Evolutionary conservation across 2,113 vertebrate genomes (phyloP).

Genomic region (Corynorhinus townsendii): DNA sequence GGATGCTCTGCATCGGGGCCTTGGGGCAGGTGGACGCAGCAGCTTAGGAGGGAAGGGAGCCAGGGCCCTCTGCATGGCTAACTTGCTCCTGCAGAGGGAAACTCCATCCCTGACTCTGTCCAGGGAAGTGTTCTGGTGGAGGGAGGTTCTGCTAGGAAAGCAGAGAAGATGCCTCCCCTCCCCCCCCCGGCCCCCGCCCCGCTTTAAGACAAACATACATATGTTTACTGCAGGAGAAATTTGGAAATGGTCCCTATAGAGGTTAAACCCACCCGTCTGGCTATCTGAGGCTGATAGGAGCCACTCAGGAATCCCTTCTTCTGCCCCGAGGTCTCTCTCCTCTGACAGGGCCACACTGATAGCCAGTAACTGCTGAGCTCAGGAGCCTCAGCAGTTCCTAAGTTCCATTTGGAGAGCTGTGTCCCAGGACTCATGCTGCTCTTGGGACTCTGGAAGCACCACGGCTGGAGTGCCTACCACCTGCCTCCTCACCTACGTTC

Average conservation of each 20-base stretch:
- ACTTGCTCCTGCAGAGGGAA: neutral
- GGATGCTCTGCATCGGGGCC: accelerated
- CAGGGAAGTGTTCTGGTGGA: neutral
- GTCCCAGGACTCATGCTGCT: neutral
- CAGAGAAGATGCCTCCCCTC: neutral
- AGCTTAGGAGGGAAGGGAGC: neutral
- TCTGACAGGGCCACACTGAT: neutral
- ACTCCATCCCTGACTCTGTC: neutral
- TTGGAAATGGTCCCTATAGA: neutral
- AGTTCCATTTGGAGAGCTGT: neutral
- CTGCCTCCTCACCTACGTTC: too few species aligned
- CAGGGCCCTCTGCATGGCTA: accelerated
- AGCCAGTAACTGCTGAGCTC: too few species aligned
- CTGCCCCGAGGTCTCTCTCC: neutral
- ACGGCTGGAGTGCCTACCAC: accelerated
- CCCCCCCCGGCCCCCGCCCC: too few species aligned
- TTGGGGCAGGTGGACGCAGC: accelerated
- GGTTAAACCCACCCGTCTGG: neutral
- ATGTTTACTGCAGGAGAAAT: neutral
- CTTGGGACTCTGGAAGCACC: neutral
- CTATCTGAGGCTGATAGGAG: neutral
- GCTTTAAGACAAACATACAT: neutral
- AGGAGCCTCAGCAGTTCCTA: neutral
- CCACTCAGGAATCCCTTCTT: neutral
- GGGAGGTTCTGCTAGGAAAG: neutral